Base-by-base conservation (phyloP, 2,888 invertebrate genomes). In the Ceriagrion tenellum region DNA sequence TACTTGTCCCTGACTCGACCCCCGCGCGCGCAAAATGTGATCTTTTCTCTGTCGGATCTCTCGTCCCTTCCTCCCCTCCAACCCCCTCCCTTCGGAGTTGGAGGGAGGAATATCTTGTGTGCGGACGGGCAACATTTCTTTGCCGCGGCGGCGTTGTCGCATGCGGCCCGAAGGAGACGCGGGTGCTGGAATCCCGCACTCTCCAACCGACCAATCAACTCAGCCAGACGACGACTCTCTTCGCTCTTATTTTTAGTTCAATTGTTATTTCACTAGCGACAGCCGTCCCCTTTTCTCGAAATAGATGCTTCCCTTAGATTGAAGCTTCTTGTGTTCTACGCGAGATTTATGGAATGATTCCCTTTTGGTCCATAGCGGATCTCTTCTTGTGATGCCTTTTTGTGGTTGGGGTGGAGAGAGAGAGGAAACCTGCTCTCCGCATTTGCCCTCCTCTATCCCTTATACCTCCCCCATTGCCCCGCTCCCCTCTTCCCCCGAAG, bases 251-350 rank as follows among this genome's bases (percentile, higher is more conserved):
- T 93, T 93, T 93, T 93, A 93, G 93, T 69, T 47, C 93, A 93
- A 93, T 93, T 93, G 93, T 93, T 93, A 69, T 93, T 93, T 93
- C 93, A 74, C 56, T 69, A 63, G 69, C 47, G 81, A 81, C 35
- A 47, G 69, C 69, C 55, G 55, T 26, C 55, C 55, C 26, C 89
- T 47, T 88, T 89, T 89, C 93, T 93, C 69, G n/a, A 93, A 93
- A 93, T 93, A 93, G 93, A 55, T 35, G 30, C 81, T 55, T 55
- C 26, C 55, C 89, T 69, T 47, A 40, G 93, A 93, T 93, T 93
- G 59, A 69, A 69, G 63, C 93, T 40, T 20, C 26, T n/a, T 16
- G 20, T 69, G 8, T 69, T 93, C 69, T 93, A 23, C 13, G 47
- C 59, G 69, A 47, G 93, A 93, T 93, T 93, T 93, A 74, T 93